Base-by-base conservation (phyloP, 2,113 vertebrate species). In the Bos javanicus region DNA sequence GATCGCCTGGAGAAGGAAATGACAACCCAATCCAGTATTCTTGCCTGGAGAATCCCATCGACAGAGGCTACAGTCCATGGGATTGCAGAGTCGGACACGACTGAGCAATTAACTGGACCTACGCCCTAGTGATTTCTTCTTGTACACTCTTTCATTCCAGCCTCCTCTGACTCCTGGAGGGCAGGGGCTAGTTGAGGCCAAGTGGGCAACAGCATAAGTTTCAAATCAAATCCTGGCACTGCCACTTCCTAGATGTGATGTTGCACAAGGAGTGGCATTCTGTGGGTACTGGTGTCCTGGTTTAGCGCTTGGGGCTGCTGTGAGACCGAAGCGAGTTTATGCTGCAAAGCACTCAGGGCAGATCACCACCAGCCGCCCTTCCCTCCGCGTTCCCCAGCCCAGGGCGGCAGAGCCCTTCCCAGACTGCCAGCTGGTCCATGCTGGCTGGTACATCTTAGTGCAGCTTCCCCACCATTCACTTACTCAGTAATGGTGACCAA, bases 51-150 rank as follows among this genome's bases (percentile, higher is more conserved):
- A 39, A 71, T 71, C 67, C 36, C 36, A 39, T 3, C 19, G n/a
- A 74, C 67, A 39, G n/a, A 71, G 67, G 19, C n/a, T 12, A 71
- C 19, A 74, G 67, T 74, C 36, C n/a, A 74, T 6, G 67, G 67
- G n/a, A 74, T 23, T 39, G 19, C 36, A 25, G 67, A 74, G 67
- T 6, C 0, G 1, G 67, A 39, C 36, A 74, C 0, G 21, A 39
- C n/a, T 74, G 67, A 74, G 67, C 67, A 25, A 25, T 19, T 23
- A 23, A 39, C 67, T 50, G 7, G 59, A 71, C 50, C 56, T 57
- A 4, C 0, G 7, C 50, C 36, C 14, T 26, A 19, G 8, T 0
- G 2, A 14, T 26, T 67, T 16, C 25, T 57, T 80, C 59, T 59
- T 30, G 50, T 81, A 50, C 48, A 26, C 5, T 46, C 59, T 71